Conservation (phyloP, 2,888 invertebrate genomes). For the Ephialtes manifestator region DNA sequence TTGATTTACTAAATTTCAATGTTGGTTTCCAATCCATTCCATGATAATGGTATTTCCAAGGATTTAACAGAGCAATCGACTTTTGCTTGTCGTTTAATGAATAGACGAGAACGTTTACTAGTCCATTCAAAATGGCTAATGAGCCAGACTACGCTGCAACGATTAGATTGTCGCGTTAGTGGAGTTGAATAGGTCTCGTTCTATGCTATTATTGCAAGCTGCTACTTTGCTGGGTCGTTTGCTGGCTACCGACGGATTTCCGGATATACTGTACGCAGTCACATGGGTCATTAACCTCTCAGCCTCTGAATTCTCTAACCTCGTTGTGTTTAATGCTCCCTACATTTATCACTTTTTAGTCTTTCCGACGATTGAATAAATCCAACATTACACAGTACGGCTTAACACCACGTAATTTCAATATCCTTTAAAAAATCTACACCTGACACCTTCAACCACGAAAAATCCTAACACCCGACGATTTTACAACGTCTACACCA, state of each 20-base stretch:
- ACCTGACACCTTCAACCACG: too few relatives aligned
- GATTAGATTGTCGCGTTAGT: constrained; percentile 57
- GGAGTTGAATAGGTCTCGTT: constrained; percentile 41
- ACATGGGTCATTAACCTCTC: constrained; percentile 60
- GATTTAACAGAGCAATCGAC: constrained; percentile 6
- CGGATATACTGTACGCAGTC: constrained; percentile 39
- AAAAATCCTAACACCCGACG: too few relatives aligned
- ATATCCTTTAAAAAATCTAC: too few relatives aligned
- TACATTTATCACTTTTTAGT: constrained; percentile 10
- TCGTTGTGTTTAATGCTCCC: background rate
- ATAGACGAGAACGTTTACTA: constrained; percentile 30
- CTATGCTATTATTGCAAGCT: constrained; percentile 46
- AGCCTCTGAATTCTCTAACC: constrained; percentile 20
- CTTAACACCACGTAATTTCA: too few relatives aligned
- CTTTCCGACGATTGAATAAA: too few relatives aligned
- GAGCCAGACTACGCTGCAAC: constrained; percentile 41
- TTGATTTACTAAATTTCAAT: background rate
- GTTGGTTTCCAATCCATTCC: background rate
- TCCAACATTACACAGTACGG: too few relatives aligned
- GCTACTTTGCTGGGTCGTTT: constrained; percentile 49
- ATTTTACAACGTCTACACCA: too few relatives aligned
- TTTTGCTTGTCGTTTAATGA: constrained; percentile 12
- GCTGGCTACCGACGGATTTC: constrained; percentile 52
- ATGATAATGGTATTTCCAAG: background rate
- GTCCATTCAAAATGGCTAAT: constrained; percentile 52